Evolutionary conservation across 2,113 vertebrate species (phyloP), one percentile per base, ranked within the genome.

Genomic region (Corvus hawaiiensis): DNA sequence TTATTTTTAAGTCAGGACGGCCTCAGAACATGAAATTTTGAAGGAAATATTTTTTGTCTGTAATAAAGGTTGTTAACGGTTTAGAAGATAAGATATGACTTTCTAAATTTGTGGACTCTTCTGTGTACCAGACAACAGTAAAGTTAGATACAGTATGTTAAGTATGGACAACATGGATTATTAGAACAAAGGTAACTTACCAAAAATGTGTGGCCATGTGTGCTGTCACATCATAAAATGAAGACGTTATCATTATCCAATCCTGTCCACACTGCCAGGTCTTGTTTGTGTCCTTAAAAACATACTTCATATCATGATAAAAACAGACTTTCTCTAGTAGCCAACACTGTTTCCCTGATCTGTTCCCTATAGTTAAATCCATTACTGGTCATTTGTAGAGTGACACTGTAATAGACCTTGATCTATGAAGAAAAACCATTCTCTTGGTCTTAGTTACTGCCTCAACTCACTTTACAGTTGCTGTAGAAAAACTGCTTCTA

Each of bases 21-120:
- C 58, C 88, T 96, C 55, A 91, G 86, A 87, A 84, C 88, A 96
- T 83, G 44, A 64, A 74, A 41, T 89, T 90, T 72, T 93, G 72
- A 67, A 30, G 11, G 74, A 77, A 90, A 3, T 55, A 76, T n/a
- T 87, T 69, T 63, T 90, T 10, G 43, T 48, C 14, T 52, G 16
- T 69, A 67, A 69, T 74, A 44, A 69, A 91, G 49, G 15, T 69
- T 87, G 55, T 68, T 67, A 85, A 63, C 7, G 87, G 61, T 82
- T 82, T 86, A 84, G n/a, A 51, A 66, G 20, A 27, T 76, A 41
- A 89, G 61, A 95, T 76, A 76, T 12, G 51, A n/a, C 93, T 96
- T 94, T 90, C 51, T 88, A 76, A 91, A 23, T 85, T 33, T 84
- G 49, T 96, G 37, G 64, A 33, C 28, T 71, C 71, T 62, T 96